Conservation (phyloP, 2,888 invertebrate genomes). For the Hybos culiciformis region DNA sequence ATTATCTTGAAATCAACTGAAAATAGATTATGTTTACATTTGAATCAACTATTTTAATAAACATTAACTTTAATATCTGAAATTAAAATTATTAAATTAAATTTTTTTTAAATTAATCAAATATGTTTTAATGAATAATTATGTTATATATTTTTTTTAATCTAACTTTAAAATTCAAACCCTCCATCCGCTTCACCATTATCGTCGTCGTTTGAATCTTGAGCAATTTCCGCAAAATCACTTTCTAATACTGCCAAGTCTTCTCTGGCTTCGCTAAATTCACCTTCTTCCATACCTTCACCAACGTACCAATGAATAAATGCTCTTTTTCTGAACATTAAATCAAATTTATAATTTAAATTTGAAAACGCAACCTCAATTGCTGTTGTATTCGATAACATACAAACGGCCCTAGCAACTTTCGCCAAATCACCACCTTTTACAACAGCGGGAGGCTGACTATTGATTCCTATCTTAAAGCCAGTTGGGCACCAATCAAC, state of each 20-base stretch:
- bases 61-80: too few relatives aligned
- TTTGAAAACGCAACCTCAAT: slow-evolving; percentile 82
- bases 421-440: slow-evolving; percentile 66
- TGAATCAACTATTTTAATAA: too few relatives aligned
- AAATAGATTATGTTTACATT: too few relatives aligned
- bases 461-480: slow-evolving; percentile 77
- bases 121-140: too few relatives aligned
- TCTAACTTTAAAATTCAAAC: too few relatives aligned
- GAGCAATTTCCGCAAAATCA: slow-evolving; percentile 33
- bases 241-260: slow-evolving; percentile 30
- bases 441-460: slow-evolving; percentile 67
- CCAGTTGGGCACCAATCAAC: slow-evolving; percentile 95
- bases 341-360: slow-evolving; percentile 84
- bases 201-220: too few relatives aligned
- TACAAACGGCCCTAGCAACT: slow-evolving; percentile 77
- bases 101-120: too few relatives aligned
- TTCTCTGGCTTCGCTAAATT: slow-evolving; percentile 34
- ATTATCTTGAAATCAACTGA: too few relatives aligned
- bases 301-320: slow-evolving; percentile 83
- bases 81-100: too few relatives aligned
- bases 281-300: slow-evolving; percentile 36
- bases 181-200: too few relatives aligned
- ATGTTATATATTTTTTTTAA: too few relatives aligned
- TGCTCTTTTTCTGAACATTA: slow-evolving; percentile 49
- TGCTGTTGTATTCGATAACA: slow-evolving; percentile 83